phyloP scores from a whole-genome alignment of 2,113 vertebrate species.

The Protobothrops mucrosquamatus region DNA sequence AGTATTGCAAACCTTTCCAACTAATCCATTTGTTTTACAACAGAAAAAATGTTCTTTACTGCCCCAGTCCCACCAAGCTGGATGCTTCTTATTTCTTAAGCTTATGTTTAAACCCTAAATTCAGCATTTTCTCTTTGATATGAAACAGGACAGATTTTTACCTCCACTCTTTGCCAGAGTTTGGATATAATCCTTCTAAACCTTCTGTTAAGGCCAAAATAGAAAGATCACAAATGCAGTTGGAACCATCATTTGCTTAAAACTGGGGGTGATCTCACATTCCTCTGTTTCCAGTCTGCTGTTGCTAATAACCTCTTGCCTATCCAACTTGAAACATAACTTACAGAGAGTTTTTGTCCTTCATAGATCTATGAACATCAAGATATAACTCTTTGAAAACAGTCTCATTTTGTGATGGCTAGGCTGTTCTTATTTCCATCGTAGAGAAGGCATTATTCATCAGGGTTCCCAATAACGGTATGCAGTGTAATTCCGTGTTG shows the following conservation, averaged over 20 bases:
- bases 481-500: slow-evolving; percentile 66
- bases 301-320: slow-evolving; percentile 28
- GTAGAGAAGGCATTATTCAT: not conserved
- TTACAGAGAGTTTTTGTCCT: slow-evolving; percentile 23
- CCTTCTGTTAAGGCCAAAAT: slow-evolving; percentile 29
- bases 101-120: slow-evolving; percentile 34
- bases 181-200: slow-evolving; percentile 13
- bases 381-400: slow-evolving; percentile 20
- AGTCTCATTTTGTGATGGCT: slow-evolving; percentile 25
- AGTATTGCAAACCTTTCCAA: not conserved
- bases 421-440: slow-evolving; percentile 42
- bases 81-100: slow-evolving; percentile 26
- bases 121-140: not conserved
- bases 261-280: slow-evolving; percentile 1
- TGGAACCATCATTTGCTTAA: slow-evolving; percentile 32
- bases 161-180: not conserved
- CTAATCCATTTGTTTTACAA: slow-evolving; percentile 20
- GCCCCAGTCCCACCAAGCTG: not conserved
- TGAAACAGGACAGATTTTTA: not conserved
- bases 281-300: slow-evolving; percentile 1
- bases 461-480: slow-evolving; percentile 74
- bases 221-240: slow-evolving; percentile 21
- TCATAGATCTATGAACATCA: not conserved
- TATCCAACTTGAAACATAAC: slow-evolving; percentile 16
- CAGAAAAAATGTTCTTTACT: not conserved